phyloP scores from a whole-genome alignment of 2,113 vertebrate genomes.

The Nibea coibor region DNA sequence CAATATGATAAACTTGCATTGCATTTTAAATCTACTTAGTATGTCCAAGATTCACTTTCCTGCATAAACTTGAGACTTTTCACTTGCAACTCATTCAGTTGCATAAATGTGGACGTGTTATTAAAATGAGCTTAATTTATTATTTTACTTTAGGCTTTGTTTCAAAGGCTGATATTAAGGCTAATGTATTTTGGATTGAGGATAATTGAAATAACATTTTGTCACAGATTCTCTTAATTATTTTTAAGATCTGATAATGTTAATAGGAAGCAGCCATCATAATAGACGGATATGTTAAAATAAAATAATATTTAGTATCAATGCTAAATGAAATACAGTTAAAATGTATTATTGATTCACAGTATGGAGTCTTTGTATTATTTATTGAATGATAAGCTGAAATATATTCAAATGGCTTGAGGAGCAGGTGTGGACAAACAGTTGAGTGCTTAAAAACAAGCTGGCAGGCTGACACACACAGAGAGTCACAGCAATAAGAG shows the following conservation, averaged over 20 bases:
- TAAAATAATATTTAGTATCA: neutral
- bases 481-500: too few relatives aligned
- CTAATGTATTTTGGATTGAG: neutral
- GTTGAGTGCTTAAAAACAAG: too few relatives aligned
- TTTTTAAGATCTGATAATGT: neutral
- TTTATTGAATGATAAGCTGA: neutral
- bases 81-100: neutral
- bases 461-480: too few relatives aligned
- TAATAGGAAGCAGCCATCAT: neutral
- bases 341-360: neutral
- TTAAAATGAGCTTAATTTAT: neutral
- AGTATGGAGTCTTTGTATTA: neutral
- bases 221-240: neutral
- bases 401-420: constrained; percentile 3
- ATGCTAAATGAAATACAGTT: neutral
- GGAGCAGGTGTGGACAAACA: neutral
- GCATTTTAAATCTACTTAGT: constrained; percentile 31
- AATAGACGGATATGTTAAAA: neutral
- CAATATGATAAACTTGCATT: constrained; percentile 30
- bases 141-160: too few relatives aligned
- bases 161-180: neutral
- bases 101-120: neutral
- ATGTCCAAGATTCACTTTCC: neutral
- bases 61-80: constrained; percentile 11
- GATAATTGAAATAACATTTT: neutral